A percentile compares a stretch with the other conserved stretches of the same genome.
Evolutionary conservation across 2,797 vertebrate species (phyloP).

Genomic region (Arremon aurantiirostris): DNA sequence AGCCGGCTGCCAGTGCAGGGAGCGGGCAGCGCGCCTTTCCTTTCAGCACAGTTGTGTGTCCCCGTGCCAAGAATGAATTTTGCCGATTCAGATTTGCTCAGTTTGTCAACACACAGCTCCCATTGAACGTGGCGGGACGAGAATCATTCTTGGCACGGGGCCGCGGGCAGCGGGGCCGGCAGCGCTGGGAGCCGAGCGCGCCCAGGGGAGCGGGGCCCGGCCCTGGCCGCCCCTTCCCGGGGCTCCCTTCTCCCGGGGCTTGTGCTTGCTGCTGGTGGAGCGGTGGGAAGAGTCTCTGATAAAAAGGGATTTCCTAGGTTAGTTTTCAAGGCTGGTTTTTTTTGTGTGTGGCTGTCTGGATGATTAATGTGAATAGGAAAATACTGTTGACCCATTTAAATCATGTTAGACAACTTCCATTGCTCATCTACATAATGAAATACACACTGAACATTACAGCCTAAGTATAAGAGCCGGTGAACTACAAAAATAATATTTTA

Average conservation of each 20-base stretch:
- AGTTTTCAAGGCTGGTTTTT: constrained; percentile 36
- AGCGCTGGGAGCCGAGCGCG: background rate
- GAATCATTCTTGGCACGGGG: constrained; percentile 48
- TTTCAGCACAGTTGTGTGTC: background rate
- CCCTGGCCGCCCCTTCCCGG: background rate
- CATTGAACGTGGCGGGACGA: background rate
- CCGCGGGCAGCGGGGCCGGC: background rate
- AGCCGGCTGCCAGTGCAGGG: background rate
- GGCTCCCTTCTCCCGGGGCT: background rate
- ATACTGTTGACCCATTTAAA: constrained; percentile 81
- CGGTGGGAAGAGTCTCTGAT: constrained; percentile 3
- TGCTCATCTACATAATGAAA: constrained; percentile 78
- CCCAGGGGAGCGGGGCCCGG: background rate
- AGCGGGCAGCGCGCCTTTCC: background rate
- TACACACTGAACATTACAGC: constrained; percentile 66
- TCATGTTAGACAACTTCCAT: constrained; percentile 73
- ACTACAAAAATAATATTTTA: constrained; percentile 73
- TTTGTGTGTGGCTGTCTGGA: constrained; percentile 58
- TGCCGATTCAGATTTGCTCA: constrained; percentile 32
- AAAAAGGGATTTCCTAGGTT: constrained; percentile 62
- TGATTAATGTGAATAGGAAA: constrained; percentile 80
- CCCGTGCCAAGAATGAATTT: constrained; percentile 34
- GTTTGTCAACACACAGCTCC: constrained; percentile 55
- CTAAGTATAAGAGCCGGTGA: constrained; percentile 61
- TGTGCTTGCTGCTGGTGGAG: background rate